phyloP scores from a whole-genome alignment of 2,113 vertebrate species.

The Notarius quadriscutis region DNA sequence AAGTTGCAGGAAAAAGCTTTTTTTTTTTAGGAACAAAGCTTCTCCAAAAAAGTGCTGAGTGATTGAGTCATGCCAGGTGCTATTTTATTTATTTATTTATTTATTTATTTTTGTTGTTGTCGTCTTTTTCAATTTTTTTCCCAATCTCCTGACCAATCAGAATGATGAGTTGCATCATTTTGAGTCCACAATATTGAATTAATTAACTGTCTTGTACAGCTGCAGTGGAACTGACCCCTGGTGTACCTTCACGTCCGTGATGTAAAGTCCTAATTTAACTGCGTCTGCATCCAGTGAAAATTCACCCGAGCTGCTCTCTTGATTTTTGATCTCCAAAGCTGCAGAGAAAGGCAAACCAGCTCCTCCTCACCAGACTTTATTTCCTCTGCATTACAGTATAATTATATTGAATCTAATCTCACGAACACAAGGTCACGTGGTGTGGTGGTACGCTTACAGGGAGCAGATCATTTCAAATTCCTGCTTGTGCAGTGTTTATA shows the following conservation, averaged over 20 bases:
- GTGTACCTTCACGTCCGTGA: not conserved
- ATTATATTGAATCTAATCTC: not conserved
- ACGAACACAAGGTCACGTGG: not conserved
- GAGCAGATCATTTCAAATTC: not conserved
- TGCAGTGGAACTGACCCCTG: not conserved
- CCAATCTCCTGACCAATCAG: too few relatives aligned
- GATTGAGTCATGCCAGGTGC: too few relatives aligned
- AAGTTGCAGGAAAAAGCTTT: too few relatives aligned
- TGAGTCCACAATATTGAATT: not conserved
- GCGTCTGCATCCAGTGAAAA: not conserved
- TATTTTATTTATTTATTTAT: too few relatives aligned
- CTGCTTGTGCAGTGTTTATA: not conserved
- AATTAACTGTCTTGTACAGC: too few relatives aligned
- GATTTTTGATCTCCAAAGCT: not conserved
- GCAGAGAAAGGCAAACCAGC: not conserved
- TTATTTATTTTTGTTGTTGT: too few relatives aligned
- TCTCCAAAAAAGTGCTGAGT: too few relatives aligned
- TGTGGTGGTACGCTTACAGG: not conserved
- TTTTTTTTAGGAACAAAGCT: too few relatives aligned
- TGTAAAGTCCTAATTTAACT: not conserved
- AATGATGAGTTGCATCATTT: too few relatives aligned
- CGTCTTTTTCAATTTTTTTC: too few relatives aligned
- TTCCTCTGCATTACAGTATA: not conserved
- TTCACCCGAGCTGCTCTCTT: not conserved
- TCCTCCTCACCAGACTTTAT: not conserved